Percentiles rank a stretch among this genome's conserved stretches.
These are phyloP conservation scores for Drosophila barbarae DNA, from an alignment of 2,888 invertebrate genomes.

Conservation along the genomic window DNA sequence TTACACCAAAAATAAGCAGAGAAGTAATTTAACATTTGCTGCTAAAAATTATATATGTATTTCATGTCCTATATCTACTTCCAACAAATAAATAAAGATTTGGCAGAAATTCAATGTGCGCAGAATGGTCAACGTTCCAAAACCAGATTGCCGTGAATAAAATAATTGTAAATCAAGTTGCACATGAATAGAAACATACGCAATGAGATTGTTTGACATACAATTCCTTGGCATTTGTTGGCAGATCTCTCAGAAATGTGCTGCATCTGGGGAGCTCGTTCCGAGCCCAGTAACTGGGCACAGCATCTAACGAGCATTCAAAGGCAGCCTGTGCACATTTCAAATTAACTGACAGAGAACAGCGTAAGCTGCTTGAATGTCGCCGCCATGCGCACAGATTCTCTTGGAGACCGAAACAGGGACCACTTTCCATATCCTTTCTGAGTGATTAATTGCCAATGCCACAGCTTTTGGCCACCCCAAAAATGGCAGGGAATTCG, in stretches of 20 bases:
- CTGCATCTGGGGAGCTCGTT: background rate
- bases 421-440: conserved; percentile 5
- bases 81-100: background rate
- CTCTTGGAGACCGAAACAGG: background rate
- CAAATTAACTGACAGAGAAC: conserved; percentile 26
- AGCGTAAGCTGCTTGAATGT: conserved; percentile 25
- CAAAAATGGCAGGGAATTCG: conserved; percentile 11
- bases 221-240: conserved; percentile 3
- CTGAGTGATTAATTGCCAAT: conserved; percentile 42
- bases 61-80: background rate
- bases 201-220: conserved; percentile 1
- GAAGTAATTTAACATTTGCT: background rate
- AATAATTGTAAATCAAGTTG: conserved; percentile 7
- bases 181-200: conserved; percentile 1
- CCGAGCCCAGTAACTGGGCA: background rate
- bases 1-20: background rate
- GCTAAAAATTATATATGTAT: background rate
- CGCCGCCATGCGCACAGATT: conserved; percentile 8
- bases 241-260: background rate
- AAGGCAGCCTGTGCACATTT: conserved; percentile 15
- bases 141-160: conserved; percentile 2
- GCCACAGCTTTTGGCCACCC: background rate
- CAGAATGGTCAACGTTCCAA: background rate
- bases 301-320: conserved; percentile 17
- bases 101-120: background rate